Evolutionary conservation across 1,140 invertebrate genomes (phyloP), one percentile per base, ranked within the genome.

Genomic region (Meloidogyne floridensis): DNA sequence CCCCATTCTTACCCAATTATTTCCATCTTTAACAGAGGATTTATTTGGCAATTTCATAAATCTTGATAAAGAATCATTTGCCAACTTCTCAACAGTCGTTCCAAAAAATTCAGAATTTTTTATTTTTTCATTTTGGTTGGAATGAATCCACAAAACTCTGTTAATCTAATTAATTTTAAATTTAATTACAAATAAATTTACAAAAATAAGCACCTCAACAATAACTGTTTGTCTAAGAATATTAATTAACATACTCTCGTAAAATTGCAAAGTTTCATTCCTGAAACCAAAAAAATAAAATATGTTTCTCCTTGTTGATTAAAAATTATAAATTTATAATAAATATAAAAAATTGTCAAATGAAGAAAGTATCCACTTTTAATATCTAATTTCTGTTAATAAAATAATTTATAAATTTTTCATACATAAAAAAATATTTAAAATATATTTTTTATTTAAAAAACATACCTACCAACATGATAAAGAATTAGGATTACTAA

Each of bases 31-130:
- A 65, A 65, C n/a, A 65, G n/a, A 65, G 7, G 59, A 18, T 13
- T 65, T 3, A 6, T 65, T 65, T 65, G 59, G 59, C 10, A 65
- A n/a, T 4, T 65, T n/a, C 59, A 65, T 65, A 65, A 65, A 65
- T 8, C 59, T 65, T 4, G 4, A 7, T 65, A 65, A 65, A n/a
- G 59, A n/a, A 65, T 65, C 59, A 65, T 65, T 65, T n/a, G 59
- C 10, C n/a, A 65, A 65, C 15, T 65, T n/a, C 7, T 65, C 59
- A 65, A 65, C 6, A n/a, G 59, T n/a, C n/a, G 2, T n/a, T n/a
- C 59, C 59, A 65, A n/a, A n/a, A 65, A n/a, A 65, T 65, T 65
- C 59, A 65, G 15, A 15, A 65, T n/a, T 65, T 65, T 65, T 65
- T n/a, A 65, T 65, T 65, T 5, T 1, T n/a, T 18, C n/a, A 65